These are phyloP conservation scores for Hetaerina titia DNA, from an alignment of 2,888 invertebrate genomes.

Conservation along the genomic window DNA sequence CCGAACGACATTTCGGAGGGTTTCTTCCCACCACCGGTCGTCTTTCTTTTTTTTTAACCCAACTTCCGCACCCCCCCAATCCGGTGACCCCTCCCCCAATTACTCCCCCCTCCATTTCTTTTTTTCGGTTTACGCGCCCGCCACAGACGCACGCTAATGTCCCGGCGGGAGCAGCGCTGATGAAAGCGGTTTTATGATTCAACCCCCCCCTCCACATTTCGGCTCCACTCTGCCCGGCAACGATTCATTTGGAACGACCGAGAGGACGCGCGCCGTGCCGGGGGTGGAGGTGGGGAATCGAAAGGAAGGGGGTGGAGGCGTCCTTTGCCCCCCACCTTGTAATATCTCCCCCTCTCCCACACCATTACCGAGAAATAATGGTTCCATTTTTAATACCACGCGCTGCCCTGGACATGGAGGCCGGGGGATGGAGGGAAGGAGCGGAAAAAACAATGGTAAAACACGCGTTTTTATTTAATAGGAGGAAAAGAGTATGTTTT, in stretches of 20 bases:
- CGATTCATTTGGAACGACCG: constrained; percentile 25
- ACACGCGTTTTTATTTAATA: not conserved
- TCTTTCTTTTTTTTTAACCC: not conserved
- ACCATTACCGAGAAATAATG: not conserved
- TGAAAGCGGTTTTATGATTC: constrained; percentile 40
- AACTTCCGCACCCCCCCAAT: not conserved
- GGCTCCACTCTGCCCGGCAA: not conserved
- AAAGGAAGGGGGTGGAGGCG: not conserved
- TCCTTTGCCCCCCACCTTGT: not conserved
- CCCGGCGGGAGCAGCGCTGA: constrained; percentile 14
- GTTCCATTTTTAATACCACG: not conserved
- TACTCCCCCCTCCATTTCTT: not conserved
- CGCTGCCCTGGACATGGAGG: not conserved
- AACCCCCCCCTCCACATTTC: not conserved
- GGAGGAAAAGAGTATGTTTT: not conserved
- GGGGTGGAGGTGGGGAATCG: not conserved
- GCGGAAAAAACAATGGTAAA: not conserved
- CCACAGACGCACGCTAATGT: constrained; percentile 32
- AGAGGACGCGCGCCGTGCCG: not conserved
- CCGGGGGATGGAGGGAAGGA: not conserved
- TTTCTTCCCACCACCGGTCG: not conserved
- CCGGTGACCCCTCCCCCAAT: not conserved
- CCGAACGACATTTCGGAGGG: constrained; percentile 15
- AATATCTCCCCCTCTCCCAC: not conserved
- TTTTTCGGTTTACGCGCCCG: not conserved